Base-by-base conservation (phyloP, 23 tunicate genomes). In the Halocynthia roretzi region DNA sequence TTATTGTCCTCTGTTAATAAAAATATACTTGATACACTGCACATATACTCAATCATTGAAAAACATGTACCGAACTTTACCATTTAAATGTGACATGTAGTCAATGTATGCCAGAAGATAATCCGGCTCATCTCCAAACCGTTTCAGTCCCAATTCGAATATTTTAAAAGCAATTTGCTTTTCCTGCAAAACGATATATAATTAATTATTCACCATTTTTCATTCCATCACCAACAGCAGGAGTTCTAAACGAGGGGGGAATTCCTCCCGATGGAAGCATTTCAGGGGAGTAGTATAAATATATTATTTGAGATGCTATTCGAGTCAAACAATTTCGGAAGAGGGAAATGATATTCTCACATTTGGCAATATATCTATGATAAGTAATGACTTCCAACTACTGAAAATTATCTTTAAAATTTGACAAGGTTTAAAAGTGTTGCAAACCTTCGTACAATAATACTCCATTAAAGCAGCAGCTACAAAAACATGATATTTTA, bases 391-490 rank as follows among this genome's bases (percentile, higher is more conserved):
- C 44, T 31, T 31, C 44, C 44, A 31, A 31, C 44, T 31, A 31
- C 44, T 31, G 44, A 31, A 4, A 31, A 0, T 31, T 31, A 31
- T 31, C n/a, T n/a, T n/a, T 31, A 31, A 31, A 68, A 68, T 60
- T 60, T 15, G n/a, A 17, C 18, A 60, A 15, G 14, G 1, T 68
- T 18, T 68, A 18, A 19, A 19, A 18, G 5, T 0, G 20, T 17
- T 17, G 2, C 10, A 5, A 54, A 80, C 98, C 89, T 93, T 93
- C 0, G 94, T 83, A 64, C 98, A 93, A 65, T 93, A 85, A 73
- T 93, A 93, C 60, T 93, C 98, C 98, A 93, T 93, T 68, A 87
- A 55, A 53, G 98, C 98, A 63, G 98, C 98, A 71, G 94, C 98
- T 10, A 93, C 94, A 81, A 76, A 93, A 12, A 93, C 98, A 58